Evolutionary conservation across 2,888 invertebrate species (phyloP).

Genomic region (Epiblema foenella): DNA sequence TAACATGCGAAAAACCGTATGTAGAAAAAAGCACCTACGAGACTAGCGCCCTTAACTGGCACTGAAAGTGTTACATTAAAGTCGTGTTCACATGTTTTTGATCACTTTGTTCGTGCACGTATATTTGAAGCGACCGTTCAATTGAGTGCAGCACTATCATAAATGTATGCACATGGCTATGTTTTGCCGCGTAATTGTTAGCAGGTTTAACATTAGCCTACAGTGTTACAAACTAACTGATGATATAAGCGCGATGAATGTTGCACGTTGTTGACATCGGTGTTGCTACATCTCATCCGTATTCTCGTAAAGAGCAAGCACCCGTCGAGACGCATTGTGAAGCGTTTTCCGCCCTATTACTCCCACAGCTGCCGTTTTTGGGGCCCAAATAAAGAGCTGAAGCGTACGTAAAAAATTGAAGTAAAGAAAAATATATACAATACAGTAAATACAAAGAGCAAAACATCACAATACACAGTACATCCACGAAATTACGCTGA

Average conservation of each 20-base stretch:
- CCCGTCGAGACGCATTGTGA: slow-evolving; percentile 11
- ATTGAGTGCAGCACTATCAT: not conserved
- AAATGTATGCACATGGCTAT: not conserved
- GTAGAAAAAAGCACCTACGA: no score
- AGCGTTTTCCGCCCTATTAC: slow-evolving; percentile 17
- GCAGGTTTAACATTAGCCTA: not conserved
- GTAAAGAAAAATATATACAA: no score
- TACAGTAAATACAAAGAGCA: no score
- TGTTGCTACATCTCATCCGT: slow-evolving; percentile 14
- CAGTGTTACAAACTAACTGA: no score
- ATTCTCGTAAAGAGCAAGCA: slow-evolving; percentile 12
- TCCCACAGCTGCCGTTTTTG: not conserved
- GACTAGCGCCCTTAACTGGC: no score
- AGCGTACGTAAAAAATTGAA: not conserved
- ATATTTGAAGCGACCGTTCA: no score
- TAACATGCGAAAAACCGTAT: no score
- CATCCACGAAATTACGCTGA: no score
- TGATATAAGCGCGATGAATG: not conserved
- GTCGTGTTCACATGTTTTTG: no score
- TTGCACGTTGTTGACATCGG: not conserved
- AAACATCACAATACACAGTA: no score
- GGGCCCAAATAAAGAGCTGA: not conserved
- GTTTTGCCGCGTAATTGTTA: not conserved
- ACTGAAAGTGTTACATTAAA: no score
- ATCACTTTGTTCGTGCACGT: no score